These are phyloP conservation scores for Chlorops oryzae DNA, from an alignment of 1,140 invertebrate genomes.

Conservation along the genomic window DNA sequence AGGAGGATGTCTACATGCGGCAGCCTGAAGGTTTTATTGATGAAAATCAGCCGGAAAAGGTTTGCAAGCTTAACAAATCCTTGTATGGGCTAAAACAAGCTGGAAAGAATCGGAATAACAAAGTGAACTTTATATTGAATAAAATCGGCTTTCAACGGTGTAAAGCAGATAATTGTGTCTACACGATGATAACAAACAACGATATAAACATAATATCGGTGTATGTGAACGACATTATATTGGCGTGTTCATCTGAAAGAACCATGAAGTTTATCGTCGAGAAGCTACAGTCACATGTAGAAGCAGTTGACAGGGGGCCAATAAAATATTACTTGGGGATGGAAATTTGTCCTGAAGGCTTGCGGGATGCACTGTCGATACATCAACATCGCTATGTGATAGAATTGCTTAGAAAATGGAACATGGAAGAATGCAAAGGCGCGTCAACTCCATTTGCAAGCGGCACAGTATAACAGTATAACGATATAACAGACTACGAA, in stretches of 20 bases:
- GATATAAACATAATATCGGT: constrained; percentile 14
- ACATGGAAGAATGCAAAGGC: too few relatives aligned
- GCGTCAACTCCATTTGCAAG: too few relatives aligned
- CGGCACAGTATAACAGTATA: too few relatives aligned
- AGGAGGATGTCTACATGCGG: constrained; percentile 48
- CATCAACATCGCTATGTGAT: too few relatives aligned
- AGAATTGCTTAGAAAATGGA: too few relatives aligned
- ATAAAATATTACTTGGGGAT: too few relatives aligned
- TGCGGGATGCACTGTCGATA: too few relatives aligned
- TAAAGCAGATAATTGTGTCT: not conserved
- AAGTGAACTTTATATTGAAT: constrained; percentile 8
- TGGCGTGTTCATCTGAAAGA: constrained; percentile 14
- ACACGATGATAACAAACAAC: not conserved
- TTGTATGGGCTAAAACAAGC: constrained; percentile 36
- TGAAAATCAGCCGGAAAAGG: constrained; percentile 11
- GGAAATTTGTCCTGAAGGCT: too few relatives aligned
- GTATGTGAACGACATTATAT: constrained; percentile 30
- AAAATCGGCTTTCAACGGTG: constrained; percentile 12
- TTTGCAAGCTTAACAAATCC: constrained; percentile 19
- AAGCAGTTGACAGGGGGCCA: constrained; percentile 28
- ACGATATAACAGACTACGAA: constrained; percentile 1
- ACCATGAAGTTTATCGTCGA: constrained; percentile 18
- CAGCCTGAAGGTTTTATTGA: constrained; percentile 37
- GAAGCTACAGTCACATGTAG: constrained; percentile 20
- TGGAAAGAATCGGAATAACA: constrained; percentile 27